These are phyloP conservation scores for Malachius bipustulatus DNA, from an alignment of 2,888 invertebrate genomes.

Conservation along the genomic window DNA sequence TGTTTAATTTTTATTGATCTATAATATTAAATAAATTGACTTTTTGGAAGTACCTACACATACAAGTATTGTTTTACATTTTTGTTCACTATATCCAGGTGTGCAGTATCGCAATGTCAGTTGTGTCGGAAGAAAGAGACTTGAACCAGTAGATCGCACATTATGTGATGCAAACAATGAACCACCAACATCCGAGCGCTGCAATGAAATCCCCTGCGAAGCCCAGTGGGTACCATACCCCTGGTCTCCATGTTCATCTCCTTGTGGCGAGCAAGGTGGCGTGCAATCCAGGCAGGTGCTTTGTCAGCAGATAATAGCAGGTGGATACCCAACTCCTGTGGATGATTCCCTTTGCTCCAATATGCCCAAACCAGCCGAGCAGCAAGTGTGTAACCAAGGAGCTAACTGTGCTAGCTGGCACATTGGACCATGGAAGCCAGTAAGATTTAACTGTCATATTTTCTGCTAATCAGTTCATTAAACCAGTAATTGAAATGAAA, in stretches of 20 bases:
- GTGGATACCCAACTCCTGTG: constrained; percentile 58
- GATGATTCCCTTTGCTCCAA: constrained; percentile 63
- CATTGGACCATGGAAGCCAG: constrained; percentile 81
- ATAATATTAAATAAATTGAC: no score
- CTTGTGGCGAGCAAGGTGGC: constrained; percentile 64
- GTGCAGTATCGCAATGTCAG: constrained; percentile 64
- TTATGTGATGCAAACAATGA: constrained; percentile 68
- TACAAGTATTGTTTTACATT: neutral
- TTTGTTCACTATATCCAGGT: constrained; percentile 41
- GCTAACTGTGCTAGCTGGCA: constrained; percentile 79
- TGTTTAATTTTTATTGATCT: neutral
- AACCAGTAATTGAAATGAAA: no score
- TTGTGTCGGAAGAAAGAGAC: constrained; percentile 64
- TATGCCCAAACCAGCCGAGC: constrained; percentile 57
- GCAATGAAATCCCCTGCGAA: constrained; percentile 65
- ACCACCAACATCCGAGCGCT: constrained; percentile 59
- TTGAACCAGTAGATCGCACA: constrained; percentile 56
- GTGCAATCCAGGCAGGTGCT: constrained; percentile 56
- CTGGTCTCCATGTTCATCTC: constrained; percentile 74
- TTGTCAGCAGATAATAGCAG: constrained; percentile 68
- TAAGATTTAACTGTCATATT: constrained; percentile 36
- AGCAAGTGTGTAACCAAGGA: constrained; percentile 63
- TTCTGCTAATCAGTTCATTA: no score
- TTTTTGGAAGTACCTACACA: no score
- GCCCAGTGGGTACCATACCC: constrained; percentile 65